Evolutionary conservation across 2,888 invertebrate species (phyloP).

Genomic region (Hermaeophaga mercurialis): DNA sequence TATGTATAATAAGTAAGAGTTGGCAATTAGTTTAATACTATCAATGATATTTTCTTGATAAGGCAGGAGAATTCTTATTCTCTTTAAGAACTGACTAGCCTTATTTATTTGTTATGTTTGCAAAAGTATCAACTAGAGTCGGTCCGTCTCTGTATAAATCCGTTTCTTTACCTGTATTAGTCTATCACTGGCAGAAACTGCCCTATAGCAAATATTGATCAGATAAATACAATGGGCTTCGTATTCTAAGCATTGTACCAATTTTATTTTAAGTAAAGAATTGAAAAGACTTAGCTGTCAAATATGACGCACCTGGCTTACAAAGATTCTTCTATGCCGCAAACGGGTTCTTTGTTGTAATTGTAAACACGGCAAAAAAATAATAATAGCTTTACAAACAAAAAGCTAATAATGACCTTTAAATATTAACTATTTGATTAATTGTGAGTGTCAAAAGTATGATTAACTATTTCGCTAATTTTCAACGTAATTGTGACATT

Average conservation of each 20-base stretch:
- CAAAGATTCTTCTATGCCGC: constrained; percentile 7
- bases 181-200: constrained; percentile 25
- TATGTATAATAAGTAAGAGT: too few species aligned
- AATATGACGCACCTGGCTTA: constrained; percentile 42
- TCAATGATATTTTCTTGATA: too few species aligned
- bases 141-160: constrained; percentile 6
- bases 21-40: too few species aligned
- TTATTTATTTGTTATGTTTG: too few species aligned
- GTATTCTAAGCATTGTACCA: constrained; percentile 42
- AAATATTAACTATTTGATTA: constrained; percentile 20
- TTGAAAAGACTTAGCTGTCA: constrained; percentile 44
- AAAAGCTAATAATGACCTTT: constrained; percentile 22
- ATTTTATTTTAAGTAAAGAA: constrained; percentile 46
- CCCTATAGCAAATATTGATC: constrained; percentile 27
- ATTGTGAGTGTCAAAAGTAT: constrained; percentile 12
- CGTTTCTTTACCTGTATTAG: constrained; percentile 45
- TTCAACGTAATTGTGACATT: constrained; percentile 6
- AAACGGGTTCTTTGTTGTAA: constrained; percentile 16
- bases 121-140: background rate
- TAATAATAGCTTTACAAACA: constrained; percentile 22
- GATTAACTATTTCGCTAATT: constrained; percentile 7
- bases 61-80: too few species aligned
- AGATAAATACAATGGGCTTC: constrained; percentile 36
- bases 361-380: constrained; percentile 9
- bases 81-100: too few species aligned